A percentile compares a stretch with the other conserved stretches of the same genome.
Conservation (phyloP, 2,888 invertebrate species). For the Sarcophaga caerulescens region DNA sequence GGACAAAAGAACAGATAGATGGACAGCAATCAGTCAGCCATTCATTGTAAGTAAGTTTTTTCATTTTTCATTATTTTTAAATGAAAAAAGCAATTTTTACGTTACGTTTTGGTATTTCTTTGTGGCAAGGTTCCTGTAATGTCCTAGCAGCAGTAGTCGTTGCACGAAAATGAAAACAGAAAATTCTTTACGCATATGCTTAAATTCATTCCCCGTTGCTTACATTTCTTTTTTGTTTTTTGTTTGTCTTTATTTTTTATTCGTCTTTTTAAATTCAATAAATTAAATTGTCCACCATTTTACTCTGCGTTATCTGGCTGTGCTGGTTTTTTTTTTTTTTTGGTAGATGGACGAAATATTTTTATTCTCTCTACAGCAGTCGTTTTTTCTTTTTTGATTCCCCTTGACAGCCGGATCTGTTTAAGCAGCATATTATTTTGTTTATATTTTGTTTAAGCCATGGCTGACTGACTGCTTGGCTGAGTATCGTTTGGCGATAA, state of each 20-base stretch:
- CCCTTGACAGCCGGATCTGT: conserved; percentile 58
- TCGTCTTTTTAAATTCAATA: conserved; percentile 28
- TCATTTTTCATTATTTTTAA: conserved; percentile 17
- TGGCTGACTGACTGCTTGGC: neutral
- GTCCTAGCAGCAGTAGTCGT: neutral
- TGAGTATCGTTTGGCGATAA: neutral
- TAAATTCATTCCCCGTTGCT: conserved; percentile 28
- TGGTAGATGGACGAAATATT: neutral
- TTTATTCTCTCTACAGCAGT: neutral
- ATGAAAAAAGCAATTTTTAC: neutral
- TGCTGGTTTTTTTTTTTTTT: conserved; percentile 14
- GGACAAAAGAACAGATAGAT: too few relatives aligned
- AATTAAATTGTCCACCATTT: conserved; percentile 53
- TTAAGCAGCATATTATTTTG: conserved; percentile 23
- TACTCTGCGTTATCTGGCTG: neutral
- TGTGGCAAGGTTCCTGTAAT: neutral
- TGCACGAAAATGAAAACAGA: neutral
- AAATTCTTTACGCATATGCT: conserved; percentile 53
- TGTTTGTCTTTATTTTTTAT: neutral
- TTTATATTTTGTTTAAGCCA: conserved; percentile 22
- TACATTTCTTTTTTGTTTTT: neutral
- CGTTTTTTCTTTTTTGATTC: neutral
- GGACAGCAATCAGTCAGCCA: neutral
- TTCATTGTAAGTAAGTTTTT: neutral
- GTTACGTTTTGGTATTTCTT: conserved; percentile 2